A percentile compares a stretch with the other conserved stretches of the same genome.
Evolutionary conservation across 2,113 vertebrate genomes (phyloP).

Genomic region (Melanerpes formicivorus): DNA sequence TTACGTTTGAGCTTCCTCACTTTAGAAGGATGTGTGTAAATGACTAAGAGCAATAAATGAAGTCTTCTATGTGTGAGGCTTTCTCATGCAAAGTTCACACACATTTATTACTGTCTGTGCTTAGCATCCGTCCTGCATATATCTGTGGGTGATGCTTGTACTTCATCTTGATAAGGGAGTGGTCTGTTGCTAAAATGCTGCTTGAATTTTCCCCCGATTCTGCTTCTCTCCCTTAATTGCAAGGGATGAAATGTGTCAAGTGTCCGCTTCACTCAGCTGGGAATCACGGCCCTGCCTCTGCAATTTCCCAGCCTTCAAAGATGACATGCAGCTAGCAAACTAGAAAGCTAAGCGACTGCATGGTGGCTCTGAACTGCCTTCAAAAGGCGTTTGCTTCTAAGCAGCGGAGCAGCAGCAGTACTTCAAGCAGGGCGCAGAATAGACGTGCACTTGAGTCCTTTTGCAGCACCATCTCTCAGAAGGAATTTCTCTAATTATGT

Average conservation of each 20-base stretch:
- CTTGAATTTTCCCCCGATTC: constrained; percentile 11
- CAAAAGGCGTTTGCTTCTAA: constrained; percentile 55
- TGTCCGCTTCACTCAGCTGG: constrained; percentile 55
- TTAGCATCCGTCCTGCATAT: neutral
- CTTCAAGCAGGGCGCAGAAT: constrained; percentile 27
- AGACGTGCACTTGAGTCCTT: constrained; percentile 7
- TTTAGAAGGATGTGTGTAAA: constrained; percentile 51
- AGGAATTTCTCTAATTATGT: constrained; percentile 24
- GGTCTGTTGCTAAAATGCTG: constrained; percentile 41
- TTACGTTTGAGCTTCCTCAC: constrained; percentile 10
- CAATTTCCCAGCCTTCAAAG: constrained; percentile 70
- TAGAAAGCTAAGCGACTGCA: constrained; percentile 55
- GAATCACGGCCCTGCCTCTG: constrained; percentile 55
- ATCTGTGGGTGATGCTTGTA: neutral
- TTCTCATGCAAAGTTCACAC: constrained; percentile 27
- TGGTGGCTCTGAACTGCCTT: constrained; percentile 57
- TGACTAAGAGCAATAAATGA: constrained; percentile 29
- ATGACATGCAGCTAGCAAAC: constrained; percentile 57
- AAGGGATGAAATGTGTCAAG: constrained; percentile 57
- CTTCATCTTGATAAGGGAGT: constrained; percentile 13
- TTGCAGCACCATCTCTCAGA: neutral
- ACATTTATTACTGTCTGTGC: constrained; percentile 20
- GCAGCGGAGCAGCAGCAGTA: constrained; percentile 1
- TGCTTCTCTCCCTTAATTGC: constrained; percentile 62
- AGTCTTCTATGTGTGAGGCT: constrained; percentile 18